Base-by-base conservation (phyloP, 2,113 vertebrate species). In the Talpa occidentalis region DNA sequence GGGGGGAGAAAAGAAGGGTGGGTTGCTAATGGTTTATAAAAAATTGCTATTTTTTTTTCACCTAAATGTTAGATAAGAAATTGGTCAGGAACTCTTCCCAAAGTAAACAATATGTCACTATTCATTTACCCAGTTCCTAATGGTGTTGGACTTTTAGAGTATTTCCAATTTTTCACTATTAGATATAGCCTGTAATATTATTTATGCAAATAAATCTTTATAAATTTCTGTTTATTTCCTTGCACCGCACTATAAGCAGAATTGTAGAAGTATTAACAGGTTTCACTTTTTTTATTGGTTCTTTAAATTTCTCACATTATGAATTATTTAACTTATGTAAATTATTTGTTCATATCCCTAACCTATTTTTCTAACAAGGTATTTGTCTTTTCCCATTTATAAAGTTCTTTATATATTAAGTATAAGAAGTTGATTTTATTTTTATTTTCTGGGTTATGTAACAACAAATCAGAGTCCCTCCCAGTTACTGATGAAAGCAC, bases 261-360 rank as follows among this genome's bases (percentile, higher is more conserved):
- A 66, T 16, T 52, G 2, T n/a, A 72, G 24, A 17, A 19, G 49
- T 52, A n/a, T 52, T 52, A 52, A 52, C 49, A 52, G 15, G 16
- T 17, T 52, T 17, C 14, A 52, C 16, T 49, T 49, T 44, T 52
- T 52, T 52, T 17, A 52, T 17, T 52, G 49, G 15, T 16, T 52
- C 49, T 52, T 52, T 52, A 52, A 15, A 49, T 35, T 84, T 79
- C n/a, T 74, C n/a, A 56, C 60, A 54, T 44, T 37, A 60, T 89
- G 26, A 84, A 77, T 76, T 70, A 85, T 35, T 92, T 94, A 64
- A n/a, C 9, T 73, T 9, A 74, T 44, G 42, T 78, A 88, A 82
- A 82, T 81, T 67, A 76, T 21, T 76, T 91, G 30, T 21, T 88
- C 26, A 72, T 85, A 85, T 66, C 28, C 3, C 66, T 79, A 42